Evolutionary conservation across 2,888 invertebrate genomes (phyloP), one percentile per base, ranked within the genome.

Genomic region (Orthonevra nobilis): DNA sequence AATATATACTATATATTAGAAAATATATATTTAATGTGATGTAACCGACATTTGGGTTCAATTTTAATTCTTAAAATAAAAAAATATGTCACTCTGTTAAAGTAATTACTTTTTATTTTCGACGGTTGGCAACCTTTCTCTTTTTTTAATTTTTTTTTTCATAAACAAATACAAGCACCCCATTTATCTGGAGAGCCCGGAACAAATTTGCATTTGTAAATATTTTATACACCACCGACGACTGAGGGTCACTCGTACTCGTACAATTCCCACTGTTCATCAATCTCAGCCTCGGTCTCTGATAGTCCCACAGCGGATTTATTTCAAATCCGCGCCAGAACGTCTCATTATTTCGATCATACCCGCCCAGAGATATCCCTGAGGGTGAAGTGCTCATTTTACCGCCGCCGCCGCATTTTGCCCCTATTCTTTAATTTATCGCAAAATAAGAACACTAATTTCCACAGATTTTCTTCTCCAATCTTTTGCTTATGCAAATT

Each of bases 391-490:
- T 72, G 40, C 63, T 42, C 54, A 48, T 23, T 17, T 30, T n/a
- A n/a, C n/a, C n/a, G n/a, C n/a, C n/a, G n/a, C n/a, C 23, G 28
- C 46, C 23, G 30, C 32, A 38, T 17, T 60, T 32, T 28, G 20
- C 20, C 34, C n/a, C 58, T 30, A 30, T 72, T 72, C 52, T 52
- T 63, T 72, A 72, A 63, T 63, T 72, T 54, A 63, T 56, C 52
- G 20, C 20, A 54, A 72, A 72, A 72, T 63, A 72, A 72, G 46
- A 63, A 54, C 54, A 63, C 54, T 63, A 63, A 72, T 72, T 72
- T 63, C 52, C 61, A 60, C 60, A 70, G 61, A 61, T 52, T 44
- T 61, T 52, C 44, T 36, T 52, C 70, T 26, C 19, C 42, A 70
- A 60, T 42, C 60, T 44, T 36, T 44, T 50, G 9, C 34, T 70